phyloP scores from a whole-genome alignment of 2,113 vertebrate species.

The Prunella fulvescens region DNA sequence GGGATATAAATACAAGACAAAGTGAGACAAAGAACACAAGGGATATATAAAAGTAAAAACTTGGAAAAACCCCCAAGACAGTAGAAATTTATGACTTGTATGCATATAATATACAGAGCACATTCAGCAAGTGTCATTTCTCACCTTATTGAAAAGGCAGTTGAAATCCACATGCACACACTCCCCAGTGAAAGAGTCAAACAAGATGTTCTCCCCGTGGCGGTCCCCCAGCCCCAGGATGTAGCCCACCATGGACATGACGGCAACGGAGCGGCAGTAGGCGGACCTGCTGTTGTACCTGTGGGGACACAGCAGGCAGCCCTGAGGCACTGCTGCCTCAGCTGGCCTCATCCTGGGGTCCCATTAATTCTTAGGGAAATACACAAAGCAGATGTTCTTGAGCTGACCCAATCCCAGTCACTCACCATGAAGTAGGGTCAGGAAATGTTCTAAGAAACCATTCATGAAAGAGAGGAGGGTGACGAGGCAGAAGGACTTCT shows the following conservation, averaged over 20 bases:
- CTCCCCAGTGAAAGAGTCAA: conserved; percentile 94
- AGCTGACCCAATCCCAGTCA: not conserved
- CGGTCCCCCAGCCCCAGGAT: conserved; percentile 95
- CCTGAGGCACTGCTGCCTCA: not conserved
- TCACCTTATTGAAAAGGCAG: conserved; percentile 98
- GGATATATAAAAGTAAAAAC: not conserved
- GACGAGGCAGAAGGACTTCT: conserved; percentile 89
- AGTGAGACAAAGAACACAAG: not conserved
- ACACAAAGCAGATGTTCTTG: not conserved
- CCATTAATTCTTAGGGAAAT: not conserved
- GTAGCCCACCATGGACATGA: conserved; percentile 99
- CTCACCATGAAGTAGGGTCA: conserved; percentile 93
- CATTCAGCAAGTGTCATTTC: not conserved
- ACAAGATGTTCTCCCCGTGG: conserved; percentile 96
- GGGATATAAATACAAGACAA: not conserved
- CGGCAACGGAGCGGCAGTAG: conserved; percentile 93
- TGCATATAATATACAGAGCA: not conserved
- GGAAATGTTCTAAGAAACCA: conserved; percentile 97
- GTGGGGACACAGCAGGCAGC: not conserved
- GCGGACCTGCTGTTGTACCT: conserved; percentile 97
- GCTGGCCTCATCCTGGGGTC: not conserved
- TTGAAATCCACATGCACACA: conserved; percentile 98
- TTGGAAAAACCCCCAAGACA: accelerated
- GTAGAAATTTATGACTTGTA: not conserved
- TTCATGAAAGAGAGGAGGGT: conserved; percentile 91